Evolutionary conservation across 2,797 vertebrate genomes (phyloP).

Genomic region (Squalus acanthias): DNA sequence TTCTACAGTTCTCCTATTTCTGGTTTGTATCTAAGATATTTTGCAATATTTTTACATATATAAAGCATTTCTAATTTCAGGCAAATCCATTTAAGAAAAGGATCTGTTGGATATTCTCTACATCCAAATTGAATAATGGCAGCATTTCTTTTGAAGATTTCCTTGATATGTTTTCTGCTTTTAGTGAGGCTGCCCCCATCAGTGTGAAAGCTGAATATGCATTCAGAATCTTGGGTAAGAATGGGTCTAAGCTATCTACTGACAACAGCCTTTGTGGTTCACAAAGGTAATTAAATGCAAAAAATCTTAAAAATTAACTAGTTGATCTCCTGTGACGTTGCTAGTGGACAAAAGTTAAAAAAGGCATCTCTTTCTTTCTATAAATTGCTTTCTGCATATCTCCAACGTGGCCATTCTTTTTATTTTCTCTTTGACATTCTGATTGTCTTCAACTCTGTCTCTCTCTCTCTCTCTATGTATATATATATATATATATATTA

Average conservation of each 20-base stretch:
- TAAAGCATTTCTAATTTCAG: constrained; percentile 26
- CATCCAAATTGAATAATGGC: constrained; percentile 1
- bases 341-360: not conserved
- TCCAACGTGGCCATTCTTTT: not conserved
- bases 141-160: constrained; percentile 35
- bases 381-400: not conserved
- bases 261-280: not conserved
- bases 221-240: constrained; percentile 33
- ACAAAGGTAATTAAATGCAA: not conserved
- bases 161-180: constrained; percentile 35
- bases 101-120: constrained; percentile 33
- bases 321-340: not conserved
- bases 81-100: constrained; percentile 30
- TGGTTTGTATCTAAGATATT: not conserved
- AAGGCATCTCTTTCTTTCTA: not conserved
- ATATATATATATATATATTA: too few relatives aligned
- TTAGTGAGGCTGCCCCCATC: not conserved
- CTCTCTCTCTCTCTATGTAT: too few relatives aligned
- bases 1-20: not conserved
- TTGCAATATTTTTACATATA: not conserved
- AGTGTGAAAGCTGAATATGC: constrained; percentile 32
- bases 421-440: not conserved
- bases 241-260: not conserved
- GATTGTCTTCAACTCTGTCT: not conserved
- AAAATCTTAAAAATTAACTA: not conserved